Conservation (phyloP, 2,113 vertebrate species). For the Cavia porcellus region DNA sequence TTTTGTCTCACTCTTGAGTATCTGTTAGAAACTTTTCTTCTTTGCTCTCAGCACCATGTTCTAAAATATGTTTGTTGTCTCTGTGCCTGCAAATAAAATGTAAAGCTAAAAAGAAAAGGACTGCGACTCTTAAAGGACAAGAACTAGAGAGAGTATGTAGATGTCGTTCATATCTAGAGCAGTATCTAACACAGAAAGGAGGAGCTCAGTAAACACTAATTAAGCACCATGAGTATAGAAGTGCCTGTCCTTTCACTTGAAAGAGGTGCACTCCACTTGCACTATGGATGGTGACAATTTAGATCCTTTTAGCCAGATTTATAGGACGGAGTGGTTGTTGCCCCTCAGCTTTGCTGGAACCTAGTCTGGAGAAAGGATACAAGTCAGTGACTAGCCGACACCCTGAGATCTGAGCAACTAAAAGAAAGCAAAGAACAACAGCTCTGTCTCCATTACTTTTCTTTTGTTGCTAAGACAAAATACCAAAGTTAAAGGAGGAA, state of each 20-base stretch:
- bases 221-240: background rate
- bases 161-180: background rate
- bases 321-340: background rate
- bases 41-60: background rate
- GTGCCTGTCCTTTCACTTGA: background rate
- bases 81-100: background rate
- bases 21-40: background rate
- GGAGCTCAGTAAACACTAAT: background rate
- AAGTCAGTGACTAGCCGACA: background rate
- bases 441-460: background rate
- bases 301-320: background rate
- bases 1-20: background rate
- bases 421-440: background rate
- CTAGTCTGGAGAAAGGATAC: background rate
- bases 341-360: background rate
- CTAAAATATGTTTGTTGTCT: conserved; percentile 35
- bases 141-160: background rate
- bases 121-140: background rate
- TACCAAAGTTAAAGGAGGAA: background rate
- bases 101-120: background rate
- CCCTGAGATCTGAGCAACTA: background rate
- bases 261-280: background rate
- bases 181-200: background rate
- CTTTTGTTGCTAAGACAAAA: background rate
- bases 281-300: too few species aligned